A percentile compares a stretch with the other conserved stretches of the same genome.
These are phyloP conservation scores for Druon quercuslanigerum DNA, from an alignment of 1,140 invertebrate genomes.

Conservation along the genomic window DNA sequence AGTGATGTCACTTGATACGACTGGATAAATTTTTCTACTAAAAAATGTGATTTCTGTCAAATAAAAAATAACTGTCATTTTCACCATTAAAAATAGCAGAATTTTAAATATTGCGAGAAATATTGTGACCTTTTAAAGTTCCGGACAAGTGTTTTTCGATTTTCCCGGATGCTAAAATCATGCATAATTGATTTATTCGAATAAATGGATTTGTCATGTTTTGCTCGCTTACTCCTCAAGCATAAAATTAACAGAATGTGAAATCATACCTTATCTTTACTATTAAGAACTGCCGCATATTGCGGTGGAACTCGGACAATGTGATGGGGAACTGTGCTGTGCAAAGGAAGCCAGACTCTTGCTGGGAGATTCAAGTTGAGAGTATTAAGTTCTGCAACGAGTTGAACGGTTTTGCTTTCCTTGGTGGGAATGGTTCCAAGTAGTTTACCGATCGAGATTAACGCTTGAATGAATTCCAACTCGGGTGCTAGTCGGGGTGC, in stretches of 20 bases:
- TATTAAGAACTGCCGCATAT: constrained; percentile 97
- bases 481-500: constrained; percentile 89
- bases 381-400: constrained; percentile 93
- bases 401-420: constrained; percentile 91
- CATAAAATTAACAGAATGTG: constrained; percentile 1
- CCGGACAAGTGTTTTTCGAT: too few relatives aligned
- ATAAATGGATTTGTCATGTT: too few relatives aligned
- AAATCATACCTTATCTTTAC: constrained; percentile 93
- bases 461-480: constrained; percentile 89
- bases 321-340: constrained; percentile 84
- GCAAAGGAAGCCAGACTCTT: constrained; percentile 96
- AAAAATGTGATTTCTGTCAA: too few relatives aligned
- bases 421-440: constrained; percentile 94
- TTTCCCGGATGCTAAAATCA: too few relatives aligned
- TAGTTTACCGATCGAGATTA: constrained; percentile 94
- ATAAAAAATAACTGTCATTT: too few relatives aligned
- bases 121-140: too few relatives aligned
- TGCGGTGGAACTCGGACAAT: constrained; percentile 95
- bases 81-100: too few relatives aligned
- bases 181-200: too few relatives aligned
- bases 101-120: too few relatives aligned
- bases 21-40: too few relatives aligned
- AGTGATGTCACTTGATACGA: too few relatives aligned
- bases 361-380: constrained; percentile 98
- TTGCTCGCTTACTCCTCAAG: too few relatives aligned